Evolutionary conservation across 2,797 vertebrate species (phyloP).

Genomic region (Astyanax mexicanus): DNA sequence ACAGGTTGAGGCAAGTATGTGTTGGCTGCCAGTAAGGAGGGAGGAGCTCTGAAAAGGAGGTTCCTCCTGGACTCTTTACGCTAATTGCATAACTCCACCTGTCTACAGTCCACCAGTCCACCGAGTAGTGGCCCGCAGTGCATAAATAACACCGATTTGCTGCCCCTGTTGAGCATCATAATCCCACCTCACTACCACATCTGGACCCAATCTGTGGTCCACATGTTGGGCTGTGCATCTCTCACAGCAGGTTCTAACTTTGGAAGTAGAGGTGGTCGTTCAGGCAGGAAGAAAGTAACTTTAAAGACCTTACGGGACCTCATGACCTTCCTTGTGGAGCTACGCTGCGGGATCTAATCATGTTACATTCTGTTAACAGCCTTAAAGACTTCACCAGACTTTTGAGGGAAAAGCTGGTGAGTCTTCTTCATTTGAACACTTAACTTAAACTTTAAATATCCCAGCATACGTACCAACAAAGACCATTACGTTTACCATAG

Average conservation of each 20-base stretch:
- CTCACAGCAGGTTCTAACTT: background rate
- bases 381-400: background rate
- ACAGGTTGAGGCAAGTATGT: slow-evolving; percentile 3
- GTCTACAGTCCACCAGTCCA: background rate
- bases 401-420: background rate
- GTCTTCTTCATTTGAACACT: background rate
- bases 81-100: background rate
- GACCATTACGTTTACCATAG: too few species aligned
- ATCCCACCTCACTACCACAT: slow-evolving; percentile 6
- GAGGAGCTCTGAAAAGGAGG: background rate
- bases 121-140: background rate
- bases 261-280: slow-evolving; percentile 20
- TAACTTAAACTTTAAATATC: too few species aligned
- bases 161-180: too few species aligned
- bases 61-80: background rate
- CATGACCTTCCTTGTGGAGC: background rate
- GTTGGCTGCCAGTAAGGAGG: background rate
- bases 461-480: too few species aligned
- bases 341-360: background rate
- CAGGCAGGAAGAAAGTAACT: slow-evolving; percentile 9
- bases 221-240: background rate
- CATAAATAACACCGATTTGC: background rate
- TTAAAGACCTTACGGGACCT: background rate
- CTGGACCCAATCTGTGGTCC: slow-evolving; percentile 25
- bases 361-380: background rate